Conservation (phyloP, 2,113 vertebrate genomes). For the Melanocharis versteri region DNA sequence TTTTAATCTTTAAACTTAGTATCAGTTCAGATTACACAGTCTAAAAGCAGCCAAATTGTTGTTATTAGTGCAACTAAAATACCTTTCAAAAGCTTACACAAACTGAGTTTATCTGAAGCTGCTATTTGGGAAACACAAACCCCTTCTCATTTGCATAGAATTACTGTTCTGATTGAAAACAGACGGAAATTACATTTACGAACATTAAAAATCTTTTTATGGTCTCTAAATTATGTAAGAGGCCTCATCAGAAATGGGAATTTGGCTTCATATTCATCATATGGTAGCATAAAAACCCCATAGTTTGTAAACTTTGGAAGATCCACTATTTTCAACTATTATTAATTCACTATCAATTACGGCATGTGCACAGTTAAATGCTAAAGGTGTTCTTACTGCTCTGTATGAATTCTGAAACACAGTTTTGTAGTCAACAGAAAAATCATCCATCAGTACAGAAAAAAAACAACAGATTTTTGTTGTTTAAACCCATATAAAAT, state of each 20-base stretch:
- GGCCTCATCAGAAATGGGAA: background rate
- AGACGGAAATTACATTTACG: background rate
- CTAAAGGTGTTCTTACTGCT: background rate
- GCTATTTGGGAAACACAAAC: background rate
- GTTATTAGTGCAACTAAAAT: constrained; percentile 9
- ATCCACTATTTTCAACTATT: background rate
- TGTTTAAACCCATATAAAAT: constrained; percentile 43
- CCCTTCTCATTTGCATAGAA: background rate
- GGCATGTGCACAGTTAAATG: background rate
- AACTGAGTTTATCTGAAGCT: background rate
- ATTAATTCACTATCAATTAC: background rate
- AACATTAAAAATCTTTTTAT: background rate
- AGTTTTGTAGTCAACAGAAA: constrained; percentile 18
- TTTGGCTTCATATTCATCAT: background rate
- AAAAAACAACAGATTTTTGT: constrained; percentile 58
- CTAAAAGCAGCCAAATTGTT: background rate
- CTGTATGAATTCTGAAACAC: background rate
- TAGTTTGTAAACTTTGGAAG: background rate
- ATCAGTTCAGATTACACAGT: constrained; percentile 11
- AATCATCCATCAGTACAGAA: background rate
- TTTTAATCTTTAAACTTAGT: constrained; percentile 4
- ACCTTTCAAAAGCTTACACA: background rate
- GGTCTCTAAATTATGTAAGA: background rate
- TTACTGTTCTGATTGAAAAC: background rate
- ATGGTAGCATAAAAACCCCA: background rate